Conservation (phyloP, 2,113 vertebrate species). For the Phylloscopus trochiloides region DNA sequence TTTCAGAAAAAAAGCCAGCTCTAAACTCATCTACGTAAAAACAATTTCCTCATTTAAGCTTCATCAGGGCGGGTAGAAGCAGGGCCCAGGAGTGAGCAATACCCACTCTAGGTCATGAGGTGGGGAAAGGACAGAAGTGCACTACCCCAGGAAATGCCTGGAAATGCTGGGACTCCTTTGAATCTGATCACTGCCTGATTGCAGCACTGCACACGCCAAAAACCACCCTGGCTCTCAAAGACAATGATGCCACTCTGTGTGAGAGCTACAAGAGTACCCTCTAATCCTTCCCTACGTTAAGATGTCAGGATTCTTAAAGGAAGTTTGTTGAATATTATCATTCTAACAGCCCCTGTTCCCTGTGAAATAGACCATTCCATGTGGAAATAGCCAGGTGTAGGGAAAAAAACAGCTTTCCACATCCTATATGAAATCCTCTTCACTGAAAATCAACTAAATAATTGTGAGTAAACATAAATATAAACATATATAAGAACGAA, state of each 20-base stretch:
- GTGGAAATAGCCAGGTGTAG: neutral
- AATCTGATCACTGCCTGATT: neutral
- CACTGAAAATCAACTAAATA: neutral
- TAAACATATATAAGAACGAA: too few species aligned
- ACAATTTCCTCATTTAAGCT: constrained; percentile 14
- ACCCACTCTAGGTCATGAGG: neutral
- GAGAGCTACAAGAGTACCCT: neutral
- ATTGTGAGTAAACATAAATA: neutral
- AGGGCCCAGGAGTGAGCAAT: constrained; percentile 39
- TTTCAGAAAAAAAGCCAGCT: neutral
- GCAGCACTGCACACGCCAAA: neutral
- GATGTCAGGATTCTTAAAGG: neutral
- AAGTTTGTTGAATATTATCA: neutral
- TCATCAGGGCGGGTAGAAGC: constrained; percentile 23
- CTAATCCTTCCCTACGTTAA: neutral
- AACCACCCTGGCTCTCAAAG: neutral
- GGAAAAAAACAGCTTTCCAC: neutral
- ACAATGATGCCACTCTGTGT: neutral
- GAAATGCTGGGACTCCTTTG: constrained; percentile 35
- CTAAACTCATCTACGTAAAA: neutral
- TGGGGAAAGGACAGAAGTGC: constrained; percentile 25
- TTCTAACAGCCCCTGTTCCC: neutral
- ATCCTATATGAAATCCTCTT: neutral
- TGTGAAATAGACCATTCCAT: neutral
- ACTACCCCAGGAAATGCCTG: constrained; percentile 50